A percentile compares a stretch with the other conserved stretches of the same genome.
Conservation (phyloP, 2,113 vertebrate genomes). For the Chiloscyllium plagiosum region DNA sequence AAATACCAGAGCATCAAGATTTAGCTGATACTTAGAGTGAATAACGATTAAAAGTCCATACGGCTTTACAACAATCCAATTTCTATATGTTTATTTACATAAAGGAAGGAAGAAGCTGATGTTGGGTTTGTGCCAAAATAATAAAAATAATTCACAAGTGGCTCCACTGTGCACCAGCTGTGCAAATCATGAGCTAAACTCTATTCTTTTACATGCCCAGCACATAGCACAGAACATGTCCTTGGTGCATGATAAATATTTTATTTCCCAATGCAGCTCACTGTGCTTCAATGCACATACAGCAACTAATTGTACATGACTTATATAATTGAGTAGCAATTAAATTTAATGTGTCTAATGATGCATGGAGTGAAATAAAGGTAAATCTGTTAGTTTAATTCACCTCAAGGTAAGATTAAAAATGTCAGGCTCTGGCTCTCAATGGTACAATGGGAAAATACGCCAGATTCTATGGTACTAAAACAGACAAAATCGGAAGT, state of each 20-base stretch:
- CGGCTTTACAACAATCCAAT: not conserved
- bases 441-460: not conserved
- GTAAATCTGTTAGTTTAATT: conserved; percentile 18
- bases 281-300: not conserved
- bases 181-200: not conserved
- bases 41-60: not conserved
- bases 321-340: conserved; percentile 2
- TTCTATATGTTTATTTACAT: not conserved
- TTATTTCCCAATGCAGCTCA: not conserved
- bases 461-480: not conserved
- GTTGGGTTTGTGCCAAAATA: not conserved
- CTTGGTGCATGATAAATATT: conserved; percentile 16
- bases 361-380: not conserved
- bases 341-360: conserved; percentile 20
- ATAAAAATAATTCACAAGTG: not conserved
- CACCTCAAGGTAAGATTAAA: not conserved
- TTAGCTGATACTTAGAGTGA: not conserved
- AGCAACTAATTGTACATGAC: conserved; percentile 32
- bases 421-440: not conserved
- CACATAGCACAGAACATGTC: conserved; percentile 8
- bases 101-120: not conserved
- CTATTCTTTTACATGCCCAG: not conserved
- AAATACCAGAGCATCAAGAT: not conserved
- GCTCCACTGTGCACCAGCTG: not conserved
- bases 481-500: not conserved